phyloP scores from a whole-genome alignment of 2,888 invertebrate species.

The Protophormia terraenovae region DNA sequence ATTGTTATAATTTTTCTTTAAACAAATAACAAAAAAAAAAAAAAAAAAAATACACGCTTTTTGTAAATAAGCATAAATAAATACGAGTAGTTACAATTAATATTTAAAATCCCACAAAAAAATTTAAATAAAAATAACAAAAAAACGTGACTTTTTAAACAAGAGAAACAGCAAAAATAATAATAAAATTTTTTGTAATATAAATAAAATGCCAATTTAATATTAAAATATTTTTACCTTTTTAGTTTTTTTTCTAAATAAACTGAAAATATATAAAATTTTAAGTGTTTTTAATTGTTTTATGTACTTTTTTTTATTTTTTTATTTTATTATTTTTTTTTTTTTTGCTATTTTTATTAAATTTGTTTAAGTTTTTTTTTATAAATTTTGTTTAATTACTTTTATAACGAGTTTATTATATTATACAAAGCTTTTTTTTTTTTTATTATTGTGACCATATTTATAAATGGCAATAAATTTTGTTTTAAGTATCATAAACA shows the following conservation, averaged over 20 bases:
- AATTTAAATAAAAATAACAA: neutral
- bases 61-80: neutral
- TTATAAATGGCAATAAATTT: constrained; percentile 29
- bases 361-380: neutral
- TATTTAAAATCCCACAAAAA: neutral
- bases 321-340: neutral
- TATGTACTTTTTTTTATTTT: neutral
- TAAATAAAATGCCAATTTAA: neutral
- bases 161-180: neutral
- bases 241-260: too few species aligned
- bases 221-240: neutral
- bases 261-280: neutral
- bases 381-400: constrained; percentile 29
- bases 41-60: neutral
- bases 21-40: neutral
- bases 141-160: constrained; percentile 47
- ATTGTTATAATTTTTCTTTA: constrained; percentile 43
- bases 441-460: neutral
- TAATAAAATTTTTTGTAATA: neutral
- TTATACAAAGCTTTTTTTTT: neutral
- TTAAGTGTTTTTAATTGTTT: constrained; percentile 9
- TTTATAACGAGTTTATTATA: constrained; percentile 44
- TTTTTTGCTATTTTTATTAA: neutral
- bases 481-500: constrained; percentile 18
- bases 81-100: too few species aligned